phyloP scores from a whole-genome alignment of 1,140 invertebrate species.

The Zaprionus davidi region DNA sequence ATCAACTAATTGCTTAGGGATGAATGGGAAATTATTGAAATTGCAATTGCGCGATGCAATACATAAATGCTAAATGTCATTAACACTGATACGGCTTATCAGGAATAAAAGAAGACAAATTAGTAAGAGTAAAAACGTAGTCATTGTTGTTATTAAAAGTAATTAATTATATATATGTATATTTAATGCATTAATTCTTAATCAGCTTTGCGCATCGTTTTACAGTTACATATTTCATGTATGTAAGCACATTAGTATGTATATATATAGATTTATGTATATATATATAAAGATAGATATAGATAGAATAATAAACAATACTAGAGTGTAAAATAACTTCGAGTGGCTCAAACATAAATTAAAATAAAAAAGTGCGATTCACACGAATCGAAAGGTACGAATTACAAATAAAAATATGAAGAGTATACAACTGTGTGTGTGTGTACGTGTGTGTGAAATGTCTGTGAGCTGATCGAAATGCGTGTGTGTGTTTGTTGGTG shows the following conservation, averaged over 20 bases:
- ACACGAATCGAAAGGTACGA: constrained; percentile 8
- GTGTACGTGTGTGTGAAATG: neutral
- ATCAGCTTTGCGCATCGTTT: neutral
- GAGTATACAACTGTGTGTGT: constrained; percentile 6
- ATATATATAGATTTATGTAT: constrained; percentile 9
- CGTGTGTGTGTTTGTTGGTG: neutral
- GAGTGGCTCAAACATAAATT: constrained; percentile 10
- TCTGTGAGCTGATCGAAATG: constrained; percentile 12
- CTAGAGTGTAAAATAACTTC: constrained; percentile 18
- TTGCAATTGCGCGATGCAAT: too few species aligned
- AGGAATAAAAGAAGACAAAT: neutral
- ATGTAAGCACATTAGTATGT: constrained; percentile 13
- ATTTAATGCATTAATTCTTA: constrained; percentile 13
- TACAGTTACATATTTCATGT: constrained; percentile 21
- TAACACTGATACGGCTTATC: neutral
- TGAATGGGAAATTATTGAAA: neutral
- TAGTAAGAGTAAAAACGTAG: neutral
- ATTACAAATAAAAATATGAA: constrained; percentile 21
- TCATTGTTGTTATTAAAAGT: constrained; percentile 6
- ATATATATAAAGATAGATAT: constrained; percentile 16
- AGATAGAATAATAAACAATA: constrained; percentile 31
- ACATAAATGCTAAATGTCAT: neutral
- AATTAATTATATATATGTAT: constrained; percentile 18
- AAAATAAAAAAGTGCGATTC: neutral
- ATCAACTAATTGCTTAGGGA: neutral